A percentile compares a stretch with the other conserved stretches of the same genome.
Evolutionary conservation across 2,888 invertebrate genomes (phyloP).

Genomic region (Zygothrica quintamaculata): DNA sequence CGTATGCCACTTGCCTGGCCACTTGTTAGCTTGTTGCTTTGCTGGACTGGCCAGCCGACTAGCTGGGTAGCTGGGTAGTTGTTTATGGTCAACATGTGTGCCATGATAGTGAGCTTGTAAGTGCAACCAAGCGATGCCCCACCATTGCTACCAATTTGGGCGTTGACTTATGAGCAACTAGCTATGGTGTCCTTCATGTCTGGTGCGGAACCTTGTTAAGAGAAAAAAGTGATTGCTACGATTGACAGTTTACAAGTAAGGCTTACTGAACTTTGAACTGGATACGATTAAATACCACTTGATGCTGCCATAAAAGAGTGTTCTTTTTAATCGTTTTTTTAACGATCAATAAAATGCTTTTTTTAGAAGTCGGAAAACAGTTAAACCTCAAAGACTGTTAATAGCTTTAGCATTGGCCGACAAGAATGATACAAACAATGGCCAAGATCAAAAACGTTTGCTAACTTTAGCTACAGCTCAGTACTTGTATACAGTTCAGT

Average conservation of each 20-base stretch:
- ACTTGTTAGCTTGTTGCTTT: not conserved
- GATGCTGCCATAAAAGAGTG: not conserved
- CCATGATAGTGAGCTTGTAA: constrained; percentile 81
- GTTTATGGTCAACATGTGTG: constrained; percentile 40
- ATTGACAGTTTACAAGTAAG: constrained; percentile 10
- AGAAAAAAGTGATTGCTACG: constrained; percentile 10
- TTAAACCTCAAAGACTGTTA: constrained; percentile 31
- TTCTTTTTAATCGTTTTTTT: constrained; percentile 5
- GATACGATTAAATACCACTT: not conserved
- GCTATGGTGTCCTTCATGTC: constrained; percentile 25
- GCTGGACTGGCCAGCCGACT: no score
- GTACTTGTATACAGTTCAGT: constrained; percentile 8
- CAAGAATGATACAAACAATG: constrained; percentile 37
- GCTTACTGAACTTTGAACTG: constrained; percentile 21
- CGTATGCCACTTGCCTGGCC: constrained; percentile 12
- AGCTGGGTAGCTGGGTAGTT: constrained; percentile 15
- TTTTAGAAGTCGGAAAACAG: constrained; percentile 11
- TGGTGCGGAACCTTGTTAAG: constrained; percentile 23
- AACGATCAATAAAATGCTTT: constrained; percentile 28
- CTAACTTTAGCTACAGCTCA: constrained; percentile 26
- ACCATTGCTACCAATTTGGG: constrained; percentile 12
- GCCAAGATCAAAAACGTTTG: constrained; percentile 62
- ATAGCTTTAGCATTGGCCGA: constrained; percentile 59
- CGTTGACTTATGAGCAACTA: constrained; percentile 5
- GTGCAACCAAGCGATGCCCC: constrained; percentile 51